Base-by-base conservation (phyloP, 2,113 vertebrate species). In the Triplophysa dalaica region DNA sequence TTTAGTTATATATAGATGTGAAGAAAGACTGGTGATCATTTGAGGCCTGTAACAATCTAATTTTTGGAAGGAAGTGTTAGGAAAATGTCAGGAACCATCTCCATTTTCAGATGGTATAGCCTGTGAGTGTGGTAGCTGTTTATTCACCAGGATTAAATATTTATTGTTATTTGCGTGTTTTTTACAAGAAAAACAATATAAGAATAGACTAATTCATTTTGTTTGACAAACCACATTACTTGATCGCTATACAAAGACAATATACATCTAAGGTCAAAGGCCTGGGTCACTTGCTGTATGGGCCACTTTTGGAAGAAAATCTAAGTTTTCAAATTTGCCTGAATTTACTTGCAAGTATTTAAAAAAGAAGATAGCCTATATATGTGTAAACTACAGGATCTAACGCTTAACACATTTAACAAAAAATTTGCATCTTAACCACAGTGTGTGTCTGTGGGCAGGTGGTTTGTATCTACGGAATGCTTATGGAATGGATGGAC, bases 381-480 rank as follows among this genome's bases (percentile, higher is more conserved):
- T 56, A 70, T 56, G 4, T 56, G 69, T 17, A n/a, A 8, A 70
- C 4, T 54, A 54, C 24, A 17, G 22, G 12, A 50, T 52, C 41
- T 70, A 19, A 13, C 7, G 12, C 43, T n/a, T 29, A 29, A 29
- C 29, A 29, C 3, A 29, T 29, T 6, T 38, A 38, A 7, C 33
- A 12, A 50, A 50, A 12, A 50, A 16, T 24, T 24, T 1, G 24
- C 24, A 24, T 24, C 24, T 16, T 50, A 16, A 50, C 14, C 14
- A 12, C 4, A 50, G 14, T 50, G 48, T 72, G 81, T 60, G 52
- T 76, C 24, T 72, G 24, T 50, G 68, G 50, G 16, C 45, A 41
- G 72, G 70, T 76, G 26, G 33, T 60, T 88, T 86, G 87, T 79
- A 26, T 72, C 52, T 87, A 26, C 89, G 87, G 91, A 89, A 92